Percentiles rank a stretch among this genome's conserved stretches.
phyloP scores from a whole-genome alignment of 1,140 invertebrate genomes.

The Charaxes varanes region DNA sequence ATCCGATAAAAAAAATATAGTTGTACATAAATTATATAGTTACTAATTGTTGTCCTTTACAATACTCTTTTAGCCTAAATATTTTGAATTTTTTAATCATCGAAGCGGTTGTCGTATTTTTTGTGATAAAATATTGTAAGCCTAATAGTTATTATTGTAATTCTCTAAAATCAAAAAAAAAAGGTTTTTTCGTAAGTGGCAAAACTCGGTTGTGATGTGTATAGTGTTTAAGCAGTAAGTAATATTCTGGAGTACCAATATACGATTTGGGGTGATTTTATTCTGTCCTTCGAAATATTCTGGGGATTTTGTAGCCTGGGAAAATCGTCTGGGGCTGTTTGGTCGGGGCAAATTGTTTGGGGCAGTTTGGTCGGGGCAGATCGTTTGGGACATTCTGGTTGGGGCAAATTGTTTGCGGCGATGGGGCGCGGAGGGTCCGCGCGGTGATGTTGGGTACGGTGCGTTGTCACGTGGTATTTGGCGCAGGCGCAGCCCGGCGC shows the following conservation, averaged over 20 bases:
- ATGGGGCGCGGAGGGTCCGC: conserved; percentile 31
- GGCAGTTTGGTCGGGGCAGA: no score
- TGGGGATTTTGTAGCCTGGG: conserved; percentile 8
- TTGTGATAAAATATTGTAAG: conserved; percentile 62
- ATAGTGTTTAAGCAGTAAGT: conserved; percentile 54
- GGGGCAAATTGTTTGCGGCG: not conserved
- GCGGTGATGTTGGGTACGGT: conserved; percentile 45
- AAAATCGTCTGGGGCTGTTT: not conserved
- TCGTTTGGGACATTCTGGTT: no score
- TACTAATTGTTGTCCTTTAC: conserved; percentile 60
- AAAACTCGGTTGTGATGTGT: conserved; percentile 73
- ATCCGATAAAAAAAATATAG: conserved; percentile 25
- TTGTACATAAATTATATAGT: conserved; percentile 53
- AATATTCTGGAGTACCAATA: conserved; percentile 10
- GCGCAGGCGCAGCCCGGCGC: conserved; percentile 66
- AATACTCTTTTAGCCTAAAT: conserved; percentile 33
- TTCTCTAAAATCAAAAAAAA: conserved; percentile 10
- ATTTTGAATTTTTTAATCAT: conserved; percentile 65
- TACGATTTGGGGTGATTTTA: not conserved
- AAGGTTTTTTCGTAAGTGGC: conserved; percentile 50
- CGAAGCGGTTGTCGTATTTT: conserved; percentile 73
- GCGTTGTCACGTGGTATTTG: conserved; percentile 56
- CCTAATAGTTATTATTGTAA: conserved; percentile 11
- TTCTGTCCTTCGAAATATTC: no score
- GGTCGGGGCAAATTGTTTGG: conserved; percentile 7